Conservation (phyloP, 2,888 invertebrate species). For the Mylabris sibirica region DNA sequence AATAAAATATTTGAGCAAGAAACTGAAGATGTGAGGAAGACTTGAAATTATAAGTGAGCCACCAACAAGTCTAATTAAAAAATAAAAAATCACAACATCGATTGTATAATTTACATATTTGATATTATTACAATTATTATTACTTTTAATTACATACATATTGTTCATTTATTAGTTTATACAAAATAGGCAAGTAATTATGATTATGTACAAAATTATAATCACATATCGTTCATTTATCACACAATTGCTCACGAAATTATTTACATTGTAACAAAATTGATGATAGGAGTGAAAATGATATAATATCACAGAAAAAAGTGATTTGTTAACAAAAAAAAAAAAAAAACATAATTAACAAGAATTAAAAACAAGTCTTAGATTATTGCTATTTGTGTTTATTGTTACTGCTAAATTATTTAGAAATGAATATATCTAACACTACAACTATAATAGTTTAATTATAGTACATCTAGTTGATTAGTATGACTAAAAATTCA, state of each 20-base stretch:
- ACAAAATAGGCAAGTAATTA: slow-evolving; percentile 25
- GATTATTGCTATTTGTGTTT: slow-evolving; percentile 48
- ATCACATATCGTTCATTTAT: slow-evolving; percentile 32
- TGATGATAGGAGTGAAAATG: slow-evolving; percentile 16
- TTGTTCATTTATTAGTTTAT: not conserved
- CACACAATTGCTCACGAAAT: slow-evolving; percentile 34
- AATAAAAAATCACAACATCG: slow-evolving; percentile 10
- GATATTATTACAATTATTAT: slow-evolving; percentile 6
- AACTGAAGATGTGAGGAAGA: slow-evolving; percentile 27
- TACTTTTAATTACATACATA: not conserved
- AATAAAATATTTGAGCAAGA: slow-evolving; percentile 21
- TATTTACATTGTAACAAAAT: slow-evolving; percentile 22
- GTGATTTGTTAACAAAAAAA: slow-evolving; percentile 17
- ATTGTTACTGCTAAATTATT: not conserved
- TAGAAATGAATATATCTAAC: not conserved
- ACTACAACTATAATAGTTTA: not conserved
- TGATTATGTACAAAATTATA: slow-evolving; percentile 33
- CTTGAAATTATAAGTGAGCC: slow-evolving; percentile 15
- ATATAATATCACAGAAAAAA: slow-evolving; percentile 35
- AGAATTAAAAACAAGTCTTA: slow-evolving; percentile 41
- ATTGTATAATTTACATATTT: slow-evolving; percentile 5
- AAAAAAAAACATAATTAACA: slow-evolving; percentile 18
- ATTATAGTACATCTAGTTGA: not conserved
- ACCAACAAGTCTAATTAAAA: slow-evolving; percentile 10
- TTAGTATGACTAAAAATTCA: not conserved